Evolutionary conservation across 1,140 invertebrate genomes (phyloP), one percentile per base, ranked within the genome.

Genomic region (Antheraea pernyi): DNA sequence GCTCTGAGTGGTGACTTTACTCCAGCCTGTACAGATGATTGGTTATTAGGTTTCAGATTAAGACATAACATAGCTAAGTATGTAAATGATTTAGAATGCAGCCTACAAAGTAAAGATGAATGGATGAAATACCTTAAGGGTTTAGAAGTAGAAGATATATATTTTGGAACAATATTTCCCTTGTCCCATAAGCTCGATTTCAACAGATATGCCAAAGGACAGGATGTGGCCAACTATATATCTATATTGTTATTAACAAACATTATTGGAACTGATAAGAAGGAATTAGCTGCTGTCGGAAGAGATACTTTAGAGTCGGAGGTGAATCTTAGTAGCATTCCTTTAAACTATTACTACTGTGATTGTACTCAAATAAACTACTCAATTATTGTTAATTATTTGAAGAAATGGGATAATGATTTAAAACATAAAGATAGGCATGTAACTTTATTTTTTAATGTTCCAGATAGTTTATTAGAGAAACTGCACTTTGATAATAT

Each of bases 331-430:
- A 70, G 61, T 62, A 79, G 77, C 37, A 19, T 76, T 11, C 77
- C 77, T 58, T 53, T 79, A 16, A 65, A 67, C 39, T 79, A 79
- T 65, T 79, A 72, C 37, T 68, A 72, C 46, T 61, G 67, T 72
- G 22, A 62, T 58, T 68, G 69, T 60, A 58, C 70, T 46, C 65
- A 72, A 64, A 53, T 79, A 30, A 74, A 74, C 59, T 65, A 73
- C 61, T 58, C 59, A 60, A 36, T 71, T 19, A 59, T 79, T 42
- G 18, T 48, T 9, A 76, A 66, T 69, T 76, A 70, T 64, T 67
- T 79, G 63, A 73, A 53, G 19, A 74, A 74, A 67, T 79, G 77
- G 77, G 71, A 79, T 61, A 46, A 39, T 70, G 69, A 72, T 59
- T 65, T 79, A 58, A 62, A 61, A 67, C 39, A n/a, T 58, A 67